phyloP scores from a whole-genome alignment of 2,888 invertebrate genomes.

The Lasioglossum morio region DNA sequence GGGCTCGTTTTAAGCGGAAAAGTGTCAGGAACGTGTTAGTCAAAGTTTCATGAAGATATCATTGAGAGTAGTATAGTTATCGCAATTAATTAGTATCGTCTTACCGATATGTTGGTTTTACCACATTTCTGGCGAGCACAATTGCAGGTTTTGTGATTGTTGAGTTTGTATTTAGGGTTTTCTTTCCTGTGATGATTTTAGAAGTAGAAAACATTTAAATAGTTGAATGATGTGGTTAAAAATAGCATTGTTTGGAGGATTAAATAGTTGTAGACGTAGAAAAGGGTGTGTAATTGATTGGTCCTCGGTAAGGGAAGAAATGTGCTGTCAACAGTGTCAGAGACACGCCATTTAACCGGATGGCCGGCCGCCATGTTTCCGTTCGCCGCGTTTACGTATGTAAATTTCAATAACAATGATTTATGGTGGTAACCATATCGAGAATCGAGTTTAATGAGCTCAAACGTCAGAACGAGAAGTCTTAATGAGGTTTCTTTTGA shows the following conservation, averaged over 20 bases:
- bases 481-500: conserved; percentile 56
- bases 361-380: conserved; percentile 22
- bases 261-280: background rate
- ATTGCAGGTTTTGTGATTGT: too few species aligned
- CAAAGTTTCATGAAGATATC: background rate
- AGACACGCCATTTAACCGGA: conserved; percentile 28
- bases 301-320: background rate
- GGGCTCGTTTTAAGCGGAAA: background rate
- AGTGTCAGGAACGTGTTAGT: background rate
- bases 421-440: conserved; percentile 51
- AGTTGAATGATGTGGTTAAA: background rate
- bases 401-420: conserved; percentile 61
- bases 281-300: background rate
- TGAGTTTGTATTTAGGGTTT: too few species aligned
- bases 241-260: background rate
- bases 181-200: too few species aligned
- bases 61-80: too few species aligned
- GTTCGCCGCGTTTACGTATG: conserved; percentile 41
- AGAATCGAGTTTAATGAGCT: conserved; percentile 62
- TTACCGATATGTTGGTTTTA: background rate
- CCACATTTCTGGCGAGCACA: too few species aligned
- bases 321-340: background rate
- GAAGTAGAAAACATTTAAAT: too few species aligned
- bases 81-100: too few species aligned
- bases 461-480: conserved; percentile 55